Base-by-base conservation (phyloP, 2,888 invertebrate genomes). In the Mechanitis messenoides region DNA sequence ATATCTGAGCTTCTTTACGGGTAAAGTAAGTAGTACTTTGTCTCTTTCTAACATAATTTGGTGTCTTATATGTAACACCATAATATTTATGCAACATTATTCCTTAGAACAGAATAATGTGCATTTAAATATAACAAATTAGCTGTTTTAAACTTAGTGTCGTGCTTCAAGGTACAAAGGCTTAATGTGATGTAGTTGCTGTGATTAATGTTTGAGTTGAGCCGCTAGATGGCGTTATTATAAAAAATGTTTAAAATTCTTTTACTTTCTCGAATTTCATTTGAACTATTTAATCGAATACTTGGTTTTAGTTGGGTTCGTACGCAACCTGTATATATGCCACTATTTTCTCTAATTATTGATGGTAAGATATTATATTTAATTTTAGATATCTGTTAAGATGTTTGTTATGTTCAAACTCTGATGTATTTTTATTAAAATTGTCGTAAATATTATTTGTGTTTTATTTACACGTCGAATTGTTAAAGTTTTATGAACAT, bases 371-470 rank as follows among this genome's bases (percentile, higher is more conserved):
- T 58, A 62, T 64, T 55, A 20, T 46, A 57, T 53, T 57, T 55
- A 45, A 20, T 20, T 63, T 31, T 63, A 56, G 60, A 35, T 61
- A 59, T 59, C 5, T 61, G 60, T 62, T 59, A 60, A 56, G 50
- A 11, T 59, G 20, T 59, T 61, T 59, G 60, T 62, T 63, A 46
- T 58, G 59, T 63, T 65, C 60, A 56, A 50, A 60, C 35, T 20
- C 20, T 60, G 56, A 59, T 50, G 50, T 50, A 50, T 60, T 65
- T 63, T 60, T 63, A 63, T 58, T 65, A 63, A 67, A 67, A 63
- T 62, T 65, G 58, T 28, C 53, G 58, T 56, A 61, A 58, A 56
- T 56, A 33, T 31, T 54, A 63, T 38, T 55, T 46, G 53, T 56
- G 45, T 65, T 55, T 67, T 45, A 65, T 61, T 67, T 58, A 46